Evolutionary conservation across 2,888 invertebrate genomes (phyloP), one percentile per base, ranked within the genome.

Genomic region (Hedya salicella): DNA sequence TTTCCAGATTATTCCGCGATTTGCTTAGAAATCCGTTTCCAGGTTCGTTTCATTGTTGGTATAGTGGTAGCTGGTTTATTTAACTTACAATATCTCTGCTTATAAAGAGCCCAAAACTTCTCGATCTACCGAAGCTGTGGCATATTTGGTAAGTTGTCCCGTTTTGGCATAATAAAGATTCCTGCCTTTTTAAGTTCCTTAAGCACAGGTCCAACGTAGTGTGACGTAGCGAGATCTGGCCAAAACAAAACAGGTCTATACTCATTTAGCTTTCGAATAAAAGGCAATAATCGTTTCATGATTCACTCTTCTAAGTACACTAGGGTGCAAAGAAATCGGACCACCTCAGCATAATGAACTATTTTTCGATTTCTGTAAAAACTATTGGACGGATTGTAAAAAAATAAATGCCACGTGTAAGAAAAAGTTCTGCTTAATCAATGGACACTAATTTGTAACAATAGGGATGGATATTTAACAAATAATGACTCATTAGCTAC

Each of bases 21-120:
- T 13, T 48, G 13, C 48, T 48, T 21, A 13, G 48, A 48, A 21
- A 21, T n/a, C 42, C 42, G 42, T 14, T 42, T 42, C 16, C 19
- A 21, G 4, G 21, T 21, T 48, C 42, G 42, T 14, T 42, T 42
- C 16, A 48, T 48, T n/a, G 21, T 21, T 48, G 21, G 48, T 21
- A 21, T 21, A 21, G 21, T 48, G 21, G 48, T 48, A 13, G 21
- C 48, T 21, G 21, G 48, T 48, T 48, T 48, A 48, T 21, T 48
- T 21, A 21, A 48, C 21, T 48, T 21, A 5, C 48, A 48, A 48
- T 48, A 48, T 21, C 48, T 21, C 0, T 46, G 46, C 17, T 48
- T 48, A 13, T 5, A 21, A 3, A 48, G 21, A 21, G 48, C 48
- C 21, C 48, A 25, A 48, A 48, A 48, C 48, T 13, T 48, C 21